These are phyloP conservation scores for Leptodactylus fuscus DNA, from an alignment of 2,113 vertebrate genomes.

Conservation along the genomic window DNA sequence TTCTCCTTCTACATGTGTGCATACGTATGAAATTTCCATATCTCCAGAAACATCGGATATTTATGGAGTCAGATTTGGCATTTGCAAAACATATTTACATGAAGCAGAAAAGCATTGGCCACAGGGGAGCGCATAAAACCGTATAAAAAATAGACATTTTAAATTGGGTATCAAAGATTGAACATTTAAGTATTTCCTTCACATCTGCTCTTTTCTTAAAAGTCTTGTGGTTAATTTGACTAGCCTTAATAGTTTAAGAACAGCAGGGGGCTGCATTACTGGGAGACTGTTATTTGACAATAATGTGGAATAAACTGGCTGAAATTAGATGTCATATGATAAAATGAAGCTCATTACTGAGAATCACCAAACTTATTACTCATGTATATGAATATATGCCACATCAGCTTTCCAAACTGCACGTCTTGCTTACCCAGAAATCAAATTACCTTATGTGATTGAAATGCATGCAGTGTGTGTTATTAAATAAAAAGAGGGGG, in stretches of 20 bases:
- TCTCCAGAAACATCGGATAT: background rate
- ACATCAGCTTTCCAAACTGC: slow-evolving; percentile 51
- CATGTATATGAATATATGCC: slow-evolving; percentile 56
- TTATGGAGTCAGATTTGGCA: background rate
- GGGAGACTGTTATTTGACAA: slow-evolving; percentile 52
- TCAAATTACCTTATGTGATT: slow-evolving; percentile 49
- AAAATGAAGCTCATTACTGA: slow-evolving; percentile 55
- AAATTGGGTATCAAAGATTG: slow-evolving; percentile 51
- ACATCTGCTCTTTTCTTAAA: slow-evolving; percentile 46
- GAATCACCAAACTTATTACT: slow-evolving; percentile 49
- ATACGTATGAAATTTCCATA: background rate
- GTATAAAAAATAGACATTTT: slow-evolving; percentile 33
- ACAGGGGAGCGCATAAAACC: slow-evolving; percentile 2
- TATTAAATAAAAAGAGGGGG: slow-evolving; percentile 52
- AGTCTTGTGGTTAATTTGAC: slow-evolving; percentile 46
- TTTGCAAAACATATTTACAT: slow-evolving; percentile 27
- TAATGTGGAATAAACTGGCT: slow-evolving; percentile 55
- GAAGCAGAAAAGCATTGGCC: background rate
- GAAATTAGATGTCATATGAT: slow-evolving; percentile 56
- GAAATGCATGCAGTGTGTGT: slow-evolving; percentile 45
- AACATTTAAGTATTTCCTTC: slow-evolving; percentile 43
- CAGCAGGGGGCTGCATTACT: slow-evolving; percentile 51
- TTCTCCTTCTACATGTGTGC: too few species aligned
- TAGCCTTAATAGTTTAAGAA: slow-evolving; percentile 49
- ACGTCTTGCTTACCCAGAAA: slow-evolving; percentile 47